Conservation (phyloP, 2,113 vertebrate genomes). For the Siniperca knerii region DNA sequence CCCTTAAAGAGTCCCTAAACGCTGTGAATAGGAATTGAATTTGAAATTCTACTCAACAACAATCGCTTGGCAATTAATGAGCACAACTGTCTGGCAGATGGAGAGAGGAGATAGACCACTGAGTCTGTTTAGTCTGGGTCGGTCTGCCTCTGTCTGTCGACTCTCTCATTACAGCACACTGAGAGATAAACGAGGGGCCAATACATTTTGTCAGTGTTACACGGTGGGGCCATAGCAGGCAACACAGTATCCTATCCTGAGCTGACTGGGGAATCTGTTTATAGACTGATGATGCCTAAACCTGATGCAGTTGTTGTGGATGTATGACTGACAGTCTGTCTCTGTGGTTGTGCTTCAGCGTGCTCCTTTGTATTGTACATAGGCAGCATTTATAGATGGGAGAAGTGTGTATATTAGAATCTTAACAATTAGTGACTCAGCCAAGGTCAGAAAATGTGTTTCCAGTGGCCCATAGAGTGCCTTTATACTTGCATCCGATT, state of each 20-base stretch:
- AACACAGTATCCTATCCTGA: neutral
- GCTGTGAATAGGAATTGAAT: slow-evolving; percentile 9
- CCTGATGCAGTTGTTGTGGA: neutral
- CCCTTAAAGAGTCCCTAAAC: neutral
- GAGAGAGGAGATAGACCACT: slow-evolving; percentile 7
- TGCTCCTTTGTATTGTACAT: neutral
- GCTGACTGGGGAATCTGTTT: neutral
- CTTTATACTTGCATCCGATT: neutral
- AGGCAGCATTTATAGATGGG: neutral
- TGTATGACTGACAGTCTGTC: neutral
- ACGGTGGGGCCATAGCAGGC: neutral
- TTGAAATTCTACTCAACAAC: slow-evolving; percentile 17
- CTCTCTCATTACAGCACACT: slow-evolving; percentile 14
- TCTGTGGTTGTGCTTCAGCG: neutral
- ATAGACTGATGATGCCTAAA: neutral
- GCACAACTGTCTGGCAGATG: slow-evolving; percentile 14
- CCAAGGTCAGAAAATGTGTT: neutral
- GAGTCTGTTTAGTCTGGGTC: neutral
- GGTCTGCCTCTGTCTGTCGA: slow-evolving; percentile 3
- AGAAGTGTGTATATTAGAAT: neutral
- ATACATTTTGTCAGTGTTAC: neutral
- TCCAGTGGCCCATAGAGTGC: neutral
- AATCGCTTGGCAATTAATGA: slow-evolving; percentile 11
- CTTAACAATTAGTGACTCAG: neutral
- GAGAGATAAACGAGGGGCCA: slow-evolving; percentile 35